Conservation (phyloP, 2,113 vertebrate genomes). For the Turnix velox region DNA sequence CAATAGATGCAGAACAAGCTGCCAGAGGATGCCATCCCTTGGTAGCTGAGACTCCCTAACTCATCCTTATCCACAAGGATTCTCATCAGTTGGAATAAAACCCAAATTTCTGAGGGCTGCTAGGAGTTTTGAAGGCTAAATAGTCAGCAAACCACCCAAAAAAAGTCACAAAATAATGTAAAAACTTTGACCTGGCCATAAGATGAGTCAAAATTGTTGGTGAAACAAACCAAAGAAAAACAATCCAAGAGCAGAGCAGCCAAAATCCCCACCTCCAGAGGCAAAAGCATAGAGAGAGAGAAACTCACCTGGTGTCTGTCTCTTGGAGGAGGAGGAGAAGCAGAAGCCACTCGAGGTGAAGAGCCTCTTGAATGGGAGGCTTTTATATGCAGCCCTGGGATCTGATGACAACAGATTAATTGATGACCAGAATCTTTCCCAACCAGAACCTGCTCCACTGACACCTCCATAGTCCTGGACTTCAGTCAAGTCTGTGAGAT, state of each 20-base stretch:
- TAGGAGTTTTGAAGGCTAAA: background rate
- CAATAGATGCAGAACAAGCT: fast-evolving
- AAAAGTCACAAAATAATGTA: background rate
- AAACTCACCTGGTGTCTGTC: background rate
- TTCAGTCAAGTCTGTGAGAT: slow-evolving; percentile 12
- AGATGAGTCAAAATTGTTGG: fast-evolving
- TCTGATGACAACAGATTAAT: slow-evolving; percentile 23
- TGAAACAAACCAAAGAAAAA: background rate
- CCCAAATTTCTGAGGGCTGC: background rate
- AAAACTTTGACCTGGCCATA: fast-evolving
- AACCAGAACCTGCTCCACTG: slow-evolving; percentile 35
- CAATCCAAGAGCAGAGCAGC: no score
- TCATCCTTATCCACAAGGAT: background rate
- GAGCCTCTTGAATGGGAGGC: background rate
- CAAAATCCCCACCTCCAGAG: fast-evolving
- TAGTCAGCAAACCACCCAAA: background rate
- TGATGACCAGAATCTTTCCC: slow-evolving; percentile 56
- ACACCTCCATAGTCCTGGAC: slow-evolving; percentile 30
- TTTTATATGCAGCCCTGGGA: background rate
- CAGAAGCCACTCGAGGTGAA: background rate
- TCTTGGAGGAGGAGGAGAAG: background rate
- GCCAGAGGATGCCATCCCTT: background rate
- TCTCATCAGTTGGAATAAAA: background rate
- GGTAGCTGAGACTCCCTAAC: background rate
- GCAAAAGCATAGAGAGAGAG: fast-evolving